Conservation (phyloP, 2,888 invertebrate genomes). For the Bibio marci region DNA sequence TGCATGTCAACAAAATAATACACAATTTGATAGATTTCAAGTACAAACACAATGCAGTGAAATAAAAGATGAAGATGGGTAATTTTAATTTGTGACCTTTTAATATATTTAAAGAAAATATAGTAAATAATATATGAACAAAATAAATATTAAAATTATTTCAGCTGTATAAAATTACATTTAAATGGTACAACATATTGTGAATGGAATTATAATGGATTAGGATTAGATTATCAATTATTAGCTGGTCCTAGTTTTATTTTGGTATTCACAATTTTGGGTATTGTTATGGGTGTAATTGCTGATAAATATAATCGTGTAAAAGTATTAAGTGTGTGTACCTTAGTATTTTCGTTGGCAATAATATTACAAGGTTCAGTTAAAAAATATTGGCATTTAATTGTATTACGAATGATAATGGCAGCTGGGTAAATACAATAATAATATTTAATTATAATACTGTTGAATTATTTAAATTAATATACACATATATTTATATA, state of each 20-base stretch:
- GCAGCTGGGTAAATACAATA: slow-evolving; percentile 50
- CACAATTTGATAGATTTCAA: slow-evolving; percentile 33
- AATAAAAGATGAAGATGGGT: slow-evolving; percentile 35
- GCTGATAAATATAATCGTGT: slow-evolving; percentile 68
- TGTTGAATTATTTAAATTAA: background rate
- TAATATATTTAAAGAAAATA: background rate
- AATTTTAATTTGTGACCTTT: slow-evolving; percentile 19
- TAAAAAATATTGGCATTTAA: slow-evolving; percentile 77
- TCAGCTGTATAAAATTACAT: slow-evolving; percentile 44
- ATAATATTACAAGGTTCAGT: slow-evolving; percentile 75
- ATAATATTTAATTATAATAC: slow-evolving; percentile 2
- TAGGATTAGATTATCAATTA: slow-evolving; percentile 82
- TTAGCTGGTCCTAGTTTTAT: slow-evolving; percentile 87
- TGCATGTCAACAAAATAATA: slow-evolving; percentile 60
- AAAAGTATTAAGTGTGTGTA: slow-evolving; percentile 55
- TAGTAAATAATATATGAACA: slow-evolving; percentile 9
- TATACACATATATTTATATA: slow-evolving; percentile 10
- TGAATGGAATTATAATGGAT: slow-evolving; percentile 85
- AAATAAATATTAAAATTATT: background rate
- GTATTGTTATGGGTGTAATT: slow-evolving; percentile 65
- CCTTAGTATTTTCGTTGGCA: slow-evolving; percentile 63
- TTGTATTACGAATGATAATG: slow-evolving; percentile 66
- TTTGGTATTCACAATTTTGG: slow-evolving; percentile 75
- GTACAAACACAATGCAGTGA: slow-evolving; percentile 39
- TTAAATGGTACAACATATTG: slow-evolving; percentile 62